phyloP scores from a whole-genome alignment of 2,888 invertebrate species.

The Drymonia ruficornis region DNA sequence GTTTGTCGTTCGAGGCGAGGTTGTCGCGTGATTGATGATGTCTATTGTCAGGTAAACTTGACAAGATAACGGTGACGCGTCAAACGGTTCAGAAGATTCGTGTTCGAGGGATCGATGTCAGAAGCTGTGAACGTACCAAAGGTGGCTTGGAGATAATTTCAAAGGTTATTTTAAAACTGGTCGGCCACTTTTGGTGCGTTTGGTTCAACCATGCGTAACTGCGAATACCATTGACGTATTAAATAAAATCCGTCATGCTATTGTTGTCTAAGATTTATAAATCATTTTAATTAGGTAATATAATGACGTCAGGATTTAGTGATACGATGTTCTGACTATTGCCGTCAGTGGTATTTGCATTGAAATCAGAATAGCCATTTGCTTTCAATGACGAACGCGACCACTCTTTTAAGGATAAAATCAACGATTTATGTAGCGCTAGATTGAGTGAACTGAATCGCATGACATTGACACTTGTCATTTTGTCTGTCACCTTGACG shows the following conservation, averaged over 20 bases:
- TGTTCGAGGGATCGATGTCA: slow-evolving; percentile 38
- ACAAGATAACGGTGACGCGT: slow-evolving; percentile 54
- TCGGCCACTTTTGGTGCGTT: slow-evolving; percentile 27
- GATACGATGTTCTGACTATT: background rate
- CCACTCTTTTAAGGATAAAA: background rate
- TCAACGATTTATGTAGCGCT: no score
- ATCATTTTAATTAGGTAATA: background rate
- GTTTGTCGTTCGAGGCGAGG: slow-evolving; percentile 65
- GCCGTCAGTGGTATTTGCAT: slow-evolving; percentile 5
- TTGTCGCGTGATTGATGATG: slow-evolving; percentile 77
- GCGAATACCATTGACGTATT: slow-evolving; percentile 23
- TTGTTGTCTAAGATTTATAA: background rate
- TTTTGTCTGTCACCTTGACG: no score
- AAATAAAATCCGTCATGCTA: background rate
- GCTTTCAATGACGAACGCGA: background rate
- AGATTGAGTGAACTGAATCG: no score
- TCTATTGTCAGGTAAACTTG: slow-evolving; percentile 71
- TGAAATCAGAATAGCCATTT: background rate
- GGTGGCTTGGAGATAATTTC: slow-evolving; percentile 31
- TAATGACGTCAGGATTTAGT: background rate
- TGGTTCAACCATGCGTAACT: slow-evolving; percentile 13
- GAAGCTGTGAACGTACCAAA: slow-evolving; percentile 34
- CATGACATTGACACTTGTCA: no score
- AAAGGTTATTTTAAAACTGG: slow-evolving; percentile 9
- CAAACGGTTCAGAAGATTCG: slow-evolving; percentile 70